Conservation (phyloP, 2,113 vertebrate genomes). For the Felis catus region F.catus_Fca126_mat1.0 CM031420.1:82622001-82622500, state of each 20-base stretch:
- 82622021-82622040: not conserved
- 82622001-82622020: not conserved
- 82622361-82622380: slow-evolving; percentile 74
- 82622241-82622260: slow-evolving; percentile 83
- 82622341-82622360: slow-evolving; percentile 82
- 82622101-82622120: not conserved
- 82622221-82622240: slow-evolving; percentile 47
- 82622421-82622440: slow-evolving; percentile 72
- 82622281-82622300: slow-evolving; percentile 51
- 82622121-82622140: not conserved
- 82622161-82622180: not conserved
- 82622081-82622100: not conserved
- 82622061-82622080: not conserved
- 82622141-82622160: not conserved
- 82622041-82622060: not conserved
- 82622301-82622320: slow-evolving; percentile 70
- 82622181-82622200: not conserved
- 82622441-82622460: slow-evolving; percentile 83
- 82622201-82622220: not conserved
- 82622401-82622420: slow-evolving; percentile 66
- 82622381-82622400: not conserved
- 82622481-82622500: slow-evolving; percentile 67
- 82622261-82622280: slow-evolving; percentile 86
- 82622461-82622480: slow-evolving; percentile 56
- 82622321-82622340: slow-evolving; percentile 81